Percentiles rank a stretch among this genome's conserved stretches.
These are phyloP conservation scores for Drosophila picticornis DNA, from an alignment of 2,888 invertebrate species.

Conservation along the genomic window DNA sequence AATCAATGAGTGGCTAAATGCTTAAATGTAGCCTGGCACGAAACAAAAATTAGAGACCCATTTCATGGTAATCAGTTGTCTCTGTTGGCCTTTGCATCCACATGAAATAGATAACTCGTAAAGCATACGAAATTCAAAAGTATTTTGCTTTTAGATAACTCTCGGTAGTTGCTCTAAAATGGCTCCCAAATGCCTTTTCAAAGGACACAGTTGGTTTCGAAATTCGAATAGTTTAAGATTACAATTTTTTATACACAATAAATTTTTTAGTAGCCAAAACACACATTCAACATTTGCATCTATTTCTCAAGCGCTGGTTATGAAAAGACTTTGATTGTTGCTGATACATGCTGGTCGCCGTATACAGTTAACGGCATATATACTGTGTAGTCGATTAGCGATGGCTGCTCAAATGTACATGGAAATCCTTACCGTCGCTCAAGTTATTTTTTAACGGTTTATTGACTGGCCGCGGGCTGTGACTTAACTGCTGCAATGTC, in stretches of 20 bases:
- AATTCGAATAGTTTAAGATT: not conserved
- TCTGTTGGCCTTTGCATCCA: conserved; percentile 46
- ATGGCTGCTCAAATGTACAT: conserved; percentile 35
- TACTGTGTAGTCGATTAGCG: conserved; percentile 19
- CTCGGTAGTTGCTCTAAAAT: not conserved
- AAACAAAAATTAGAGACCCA: conserved; percentile 44
- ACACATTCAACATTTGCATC: not conserved
- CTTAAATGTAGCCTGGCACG: conserved; percentile 33
- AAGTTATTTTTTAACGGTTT: conserved; percentile 80
- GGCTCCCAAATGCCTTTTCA: not conserved
- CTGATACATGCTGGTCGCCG: not conserved
- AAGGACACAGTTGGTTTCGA: not conserved
- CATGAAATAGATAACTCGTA: not conserved
- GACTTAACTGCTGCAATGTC: conserved; percentile 75
- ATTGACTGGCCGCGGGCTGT: conserved; percentile 81
- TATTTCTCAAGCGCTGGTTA: not conserved
- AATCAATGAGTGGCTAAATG: conserved; percentile 35
- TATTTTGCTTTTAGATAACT: not conserved
- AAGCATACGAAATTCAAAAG: not conserved
- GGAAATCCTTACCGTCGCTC: conserved; percentile 31
- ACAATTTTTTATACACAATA: not conserved
- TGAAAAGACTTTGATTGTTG: not conserved
- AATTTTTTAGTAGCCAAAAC: not conserved
- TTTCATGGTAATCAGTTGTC: conserved; percentile 59
- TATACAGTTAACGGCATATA: not conserved